Base-by-base conservation (phyloP, 2,797 vertebrate genomes). In the Thamnophis elegans region DNA sequence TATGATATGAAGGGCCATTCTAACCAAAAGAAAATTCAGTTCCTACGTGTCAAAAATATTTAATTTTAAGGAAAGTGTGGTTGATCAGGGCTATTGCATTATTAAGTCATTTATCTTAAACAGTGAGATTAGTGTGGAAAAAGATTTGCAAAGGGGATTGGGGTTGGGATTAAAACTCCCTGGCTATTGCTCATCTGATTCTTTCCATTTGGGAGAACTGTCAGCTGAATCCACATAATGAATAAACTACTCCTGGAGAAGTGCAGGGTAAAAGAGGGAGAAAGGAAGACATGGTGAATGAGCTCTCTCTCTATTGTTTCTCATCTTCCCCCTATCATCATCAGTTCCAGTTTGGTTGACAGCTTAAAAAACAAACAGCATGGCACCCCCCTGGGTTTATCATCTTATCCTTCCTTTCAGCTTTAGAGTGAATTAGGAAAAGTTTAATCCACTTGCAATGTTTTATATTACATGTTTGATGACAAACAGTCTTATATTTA, bases 221-320 rank as follows among this genome's bases (percentile, higher is more conserved):
- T 32, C 68, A 56, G 87, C 92, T 91, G 56, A 89, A 91, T 91
- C 56, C 68, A 89, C 89, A 85, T 62, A 85, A 59, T 22, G 58
- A 93, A 93, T 87, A 93, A 88, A 65, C 53, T n/a, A 65, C 47
- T 54, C 88, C 58, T 62, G 58, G 32, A 85, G 47, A 59, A 36
- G 55, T n/a, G 55, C 12, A 85, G 78, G 59, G 8, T 14, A 51
- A 53, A 65, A 89, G 20, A n/a, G 10, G 60, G 28, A 90, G 56
- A 56, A 85, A 89, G 22, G 42, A 87, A 93, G 25, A n/a, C n/a
- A n/a, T n/a, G n/a, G n/a, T n/a, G n/a, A n/a, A n/a, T n/a, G n/a
- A n/a, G n/a, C n/a, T n/a, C n/a, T n/a, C n/a, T n/a, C n/a, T n/a
- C n/a, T n/a, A n/a, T n/a, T n/a, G n/a, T n/a, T n/a, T n/a, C n/a